These are phyloP conservation scores for Tyrannus savana DNA, from an alignment of 2,113 vertebrate species.

Conservation along the genomic window DNA sequence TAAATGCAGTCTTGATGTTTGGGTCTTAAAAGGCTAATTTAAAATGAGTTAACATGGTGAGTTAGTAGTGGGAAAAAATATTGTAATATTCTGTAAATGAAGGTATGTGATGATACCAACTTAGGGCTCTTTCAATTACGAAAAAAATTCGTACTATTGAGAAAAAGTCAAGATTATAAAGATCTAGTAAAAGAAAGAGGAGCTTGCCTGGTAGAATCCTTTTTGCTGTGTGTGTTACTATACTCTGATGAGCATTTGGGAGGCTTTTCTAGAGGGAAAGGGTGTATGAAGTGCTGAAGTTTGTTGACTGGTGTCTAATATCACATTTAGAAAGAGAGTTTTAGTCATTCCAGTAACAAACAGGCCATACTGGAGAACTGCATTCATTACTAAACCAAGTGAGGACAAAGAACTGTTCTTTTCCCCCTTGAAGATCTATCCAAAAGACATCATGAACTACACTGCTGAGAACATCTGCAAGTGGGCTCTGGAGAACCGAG, in stretches of 20 bases:
- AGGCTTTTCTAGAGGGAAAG: background rate
- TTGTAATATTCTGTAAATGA: background rate
- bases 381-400: background rate
- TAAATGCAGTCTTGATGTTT: background rate
- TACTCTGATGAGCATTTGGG: background rate
- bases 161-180: background rate
- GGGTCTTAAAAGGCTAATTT: background rate
- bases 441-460: constrained; percentile 82
- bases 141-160: background rate
- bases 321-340: background rate
- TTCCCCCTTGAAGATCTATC: constrained; percentile 81
- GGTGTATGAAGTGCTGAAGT: background rate
- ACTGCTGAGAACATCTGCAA: constrained; percentile 88
- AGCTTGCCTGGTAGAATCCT: background rate
- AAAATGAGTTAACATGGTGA: background rate
- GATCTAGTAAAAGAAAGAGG: background rate
- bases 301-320: background rate
- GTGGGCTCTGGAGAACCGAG: constrained; percentile 89
- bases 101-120: background rate
- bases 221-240: background rate
- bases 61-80: background rate
- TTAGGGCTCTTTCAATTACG: background rate
- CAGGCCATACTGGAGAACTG: background rate
- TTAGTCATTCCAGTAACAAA: background rate
- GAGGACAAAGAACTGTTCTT: background rate